Evolutionary conservation across 2,888 invertebrate species (phyloP).

Genomic region (Lampropteryx suffumata): DNA sequence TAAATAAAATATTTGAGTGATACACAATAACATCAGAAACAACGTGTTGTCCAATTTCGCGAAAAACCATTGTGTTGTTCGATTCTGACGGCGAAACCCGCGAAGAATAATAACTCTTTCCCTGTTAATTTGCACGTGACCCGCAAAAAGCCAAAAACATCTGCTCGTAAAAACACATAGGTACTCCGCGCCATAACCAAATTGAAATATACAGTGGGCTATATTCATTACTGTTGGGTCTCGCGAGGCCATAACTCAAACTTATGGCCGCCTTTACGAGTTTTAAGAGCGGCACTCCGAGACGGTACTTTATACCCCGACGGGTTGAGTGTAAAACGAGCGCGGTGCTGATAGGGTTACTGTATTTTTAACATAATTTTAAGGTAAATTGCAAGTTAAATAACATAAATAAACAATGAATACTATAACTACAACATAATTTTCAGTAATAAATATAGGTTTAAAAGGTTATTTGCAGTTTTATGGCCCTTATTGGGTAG

Average conservation of each 20-base stretch:
- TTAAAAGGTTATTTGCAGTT: too few relatives aligned
- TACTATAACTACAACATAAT: too few relatives aligned
- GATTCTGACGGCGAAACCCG: conserved; percentile 8
- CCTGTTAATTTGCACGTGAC: conserved; percentile 27
- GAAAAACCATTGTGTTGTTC: conserved; percentile 4
- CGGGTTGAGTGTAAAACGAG: conserved; percentile 37
- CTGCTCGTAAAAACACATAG: conserved; percentile 55
- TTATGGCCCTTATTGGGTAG: too few relatives aligned
- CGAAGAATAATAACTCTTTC: conserved; percentile 28
- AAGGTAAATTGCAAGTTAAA: too few relatives aligned
- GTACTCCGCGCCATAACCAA: conserved; percentile 54
- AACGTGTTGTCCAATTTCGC: conserved; percentile 7
- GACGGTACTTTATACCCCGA: conserved; percentile 37
- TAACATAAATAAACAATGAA: too few relatives aligned
- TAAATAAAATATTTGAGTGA: conserved; percentile 16
- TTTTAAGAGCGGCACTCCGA: conserved; percentile 66
- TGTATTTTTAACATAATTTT: neutral
- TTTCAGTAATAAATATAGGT: too few relatives aligned
- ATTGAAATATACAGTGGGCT: conserved; percentile 77
- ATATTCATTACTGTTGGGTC: conserved; percentile 71
- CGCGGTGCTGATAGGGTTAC: conserved; percentile 31
- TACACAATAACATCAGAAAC: neutral
- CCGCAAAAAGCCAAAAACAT: conserved; percentile 42
- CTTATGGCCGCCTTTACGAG: conserved; percentile 72
- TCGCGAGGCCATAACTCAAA: conserved; percentile 68